These are phyloP conservation scores for Apodemia hepburni DNA, from an alignment of 2,888 invertebrate genomes.

Conservation along the genomic window DNA sequence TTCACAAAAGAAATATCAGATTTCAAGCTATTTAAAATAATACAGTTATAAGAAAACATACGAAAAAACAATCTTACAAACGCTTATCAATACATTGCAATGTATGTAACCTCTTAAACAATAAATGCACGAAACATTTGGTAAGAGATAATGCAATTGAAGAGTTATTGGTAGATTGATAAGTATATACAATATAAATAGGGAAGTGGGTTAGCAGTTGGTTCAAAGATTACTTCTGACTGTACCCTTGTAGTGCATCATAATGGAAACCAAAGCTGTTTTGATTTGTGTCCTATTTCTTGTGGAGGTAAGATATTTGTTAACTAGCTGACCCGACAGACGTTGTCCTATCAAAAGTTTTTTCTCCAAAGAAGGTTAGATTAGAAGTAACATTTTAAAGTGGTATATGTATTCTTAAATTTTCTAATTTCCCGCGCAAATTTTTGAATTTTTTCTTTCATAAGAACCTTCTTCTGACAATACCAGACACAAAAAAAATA, in stretches of 20 bases:
- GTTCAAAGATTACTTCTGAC: not conserved
- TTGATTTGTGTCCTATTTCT: conserved; percentile 28
- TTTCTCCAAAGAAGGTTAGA: no score
- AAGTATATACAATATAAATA: conserved; percentile 32
- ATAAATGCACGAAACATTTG: conserved; percentile 19
- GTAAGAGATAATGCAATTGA: conserved; percentile 25
- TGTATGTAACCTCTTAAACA: conserved; percentile 7
- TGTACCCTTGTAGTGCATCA: conserved; percentile 8
- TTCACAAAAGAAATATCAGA: not conserved
- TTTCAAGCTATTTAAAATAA: not conserved
- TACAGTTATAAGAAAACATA: not conserved
- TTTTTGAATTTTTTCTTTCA: no score
- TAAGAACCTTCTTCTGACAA: no score
- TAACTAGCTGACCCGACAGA: no score
- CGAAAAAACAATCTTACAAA: conserved; percentile 3
- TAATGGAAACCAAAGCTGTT: conserved; percentile 25
- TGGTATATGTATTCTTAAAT: no score
- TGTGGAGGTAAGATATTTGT: conserved; percentile 29
- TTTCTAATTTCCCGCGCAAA: no score
- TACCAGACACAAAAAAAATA: no score
- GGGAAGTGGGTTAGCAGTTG: conserved; percentile 32
- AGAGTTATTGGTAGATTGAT: conserved; percentile 24
- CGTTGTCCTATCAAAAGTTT: no score
- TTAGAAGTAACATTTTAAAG: no score
- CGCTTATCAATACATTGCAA: conserved; percentile 11